Conservation (phyloP, 2,113 vertebrate species). For the Datnioides undecimradiatus region DNA sequence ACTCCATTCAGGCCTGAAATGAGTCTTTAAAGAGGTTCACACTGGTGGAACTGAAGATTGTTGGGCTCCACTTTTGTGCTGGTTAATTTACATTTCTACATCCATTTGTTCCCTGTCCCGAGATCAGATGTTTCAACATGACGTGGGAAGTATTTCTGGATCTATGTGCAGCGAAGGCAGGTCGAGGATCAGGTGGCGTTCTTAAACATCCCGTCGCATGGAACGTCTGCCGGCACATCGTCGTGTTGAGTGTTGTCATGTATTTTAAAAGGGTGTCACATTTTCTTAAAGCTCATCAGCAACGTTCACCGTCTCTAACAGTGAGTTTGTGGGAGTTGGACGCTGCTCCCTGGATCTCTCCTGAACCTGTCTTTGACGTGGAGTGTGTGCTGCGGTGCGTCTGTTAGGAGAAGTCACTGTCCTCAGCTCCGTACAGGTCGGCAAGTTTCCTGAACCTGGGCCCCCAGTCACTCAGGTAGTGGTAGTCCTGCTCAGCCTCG, state of each 20-base stretch:
- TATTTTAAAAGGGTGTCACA: neutral
- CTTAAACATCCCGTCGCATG: neutral
- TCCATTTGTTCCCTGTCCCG: neutral
- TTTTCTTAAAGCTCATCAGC: constrained; percentile 40
- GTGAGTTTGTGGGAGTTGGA: neutral
- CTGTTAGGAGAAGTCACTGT: constrained; percentile 92
- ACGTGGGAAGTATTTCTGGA: constrained; percentile 2
- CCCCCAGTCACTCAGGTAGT: constrained; percentile 97
- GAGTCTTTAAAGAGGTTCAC: constrained; percentile 28
- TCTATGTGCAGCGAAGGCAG: constrained; percentile 14
- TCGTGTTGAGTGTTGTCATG: neutral
- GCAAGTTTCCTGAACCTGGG: constrained; percentile 95
- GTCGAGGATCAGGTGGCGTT: constrained; percentile 1
- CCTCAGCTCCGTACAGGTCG: constrained; percentile 92
- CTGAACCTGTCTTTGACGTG: neutral
- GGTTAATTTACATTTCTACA: constrained; percentile 39
- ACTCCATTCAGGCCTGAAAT: constrained; percentile 24
- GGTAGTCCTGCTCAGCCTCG: constrained; percentile 93
- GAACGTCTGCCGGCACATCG: constrained; percentile 12
- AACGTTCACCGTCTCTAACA: neutral
- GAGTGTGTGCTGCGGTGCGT: neutral
- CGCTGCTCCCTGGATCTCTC: neutral
- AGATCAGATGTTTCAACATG: constrained; percentile 23
- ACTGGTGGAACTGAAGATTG: constrained; percentile 7
- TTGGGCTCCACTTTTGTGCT: constrained; percentile 12